Evolutionary conservation across 2,888 invertebrate genomes (phyloP).

Genomic region (Chloroclystis v-ata): DNA sequence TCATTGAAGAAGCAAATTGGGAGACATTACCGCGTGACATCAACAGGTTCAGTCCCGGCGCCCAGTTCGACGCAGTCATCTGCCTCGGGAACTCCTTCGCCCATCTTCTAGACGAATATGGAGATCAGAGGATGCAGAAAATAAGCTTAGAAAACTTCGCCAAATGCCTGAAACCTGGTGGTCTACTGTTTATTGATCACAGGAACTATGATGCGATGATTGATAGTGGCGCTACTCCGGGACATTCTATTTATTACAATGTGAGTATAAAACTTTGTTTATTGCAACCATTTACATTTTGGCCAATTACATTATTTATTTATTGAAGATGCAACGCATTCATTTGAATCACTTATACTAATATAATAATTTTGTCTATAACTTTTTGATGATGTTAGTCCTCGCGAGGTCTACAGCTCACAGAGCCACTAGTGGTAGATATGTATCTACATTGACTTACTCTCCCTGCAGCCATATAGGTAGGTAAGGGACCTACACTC

Average conservation of each 20-base stretch:
- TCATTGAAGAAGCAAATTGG: slow-evolving; percentile 96
- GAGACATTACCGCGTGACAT: slow-evolving; percentile 87
- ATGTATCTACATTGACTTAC: no score
- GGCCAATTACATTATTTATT: no score
- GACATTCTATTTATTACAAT: slow-evolving; percentile 92
- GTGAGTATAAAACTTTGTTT: slow-evolving; percentile 73
- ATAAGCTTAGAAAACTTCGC: slow-evolving; percentile 89
- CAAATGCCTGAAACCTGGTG: slow-evolving; percentile 89
- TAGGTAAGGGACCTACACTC: no score
- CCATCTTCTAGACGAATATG: slow-evolving; percentile 88
- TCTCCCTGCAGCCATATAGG: no score
- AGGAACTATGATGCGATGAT: slow-evolving; percentile 91
- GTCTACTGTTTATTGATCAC: slow-evolving; percentile 90
- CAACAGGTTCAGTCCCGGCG: slow-evolving; percentile 75
- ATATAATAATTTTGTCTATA: no score
- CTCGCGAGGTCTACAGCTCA: no score
- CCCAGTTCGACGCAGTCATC: slow-evolving; percentile 90
- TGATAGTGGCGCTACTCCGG: slow-evolving; percentile 86
- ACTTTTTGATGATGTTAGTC: no score
- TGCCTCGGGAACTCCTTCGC: slow-evolving; percentile 95
- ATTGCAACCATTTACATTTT: no score
- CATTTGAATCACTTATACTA: no score
- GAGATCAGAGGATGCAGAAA: slow-evolving; percentile 88
- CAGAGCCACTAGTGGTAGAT: no score
- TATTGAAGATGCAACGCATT: no score